Percentiles rank a stretch among this genome's conserved stretches.
Evolutionary conservation across 2,888 invertebrate genomes (phyloP).

Genomic region (Chorisops tibialis): DNA sequence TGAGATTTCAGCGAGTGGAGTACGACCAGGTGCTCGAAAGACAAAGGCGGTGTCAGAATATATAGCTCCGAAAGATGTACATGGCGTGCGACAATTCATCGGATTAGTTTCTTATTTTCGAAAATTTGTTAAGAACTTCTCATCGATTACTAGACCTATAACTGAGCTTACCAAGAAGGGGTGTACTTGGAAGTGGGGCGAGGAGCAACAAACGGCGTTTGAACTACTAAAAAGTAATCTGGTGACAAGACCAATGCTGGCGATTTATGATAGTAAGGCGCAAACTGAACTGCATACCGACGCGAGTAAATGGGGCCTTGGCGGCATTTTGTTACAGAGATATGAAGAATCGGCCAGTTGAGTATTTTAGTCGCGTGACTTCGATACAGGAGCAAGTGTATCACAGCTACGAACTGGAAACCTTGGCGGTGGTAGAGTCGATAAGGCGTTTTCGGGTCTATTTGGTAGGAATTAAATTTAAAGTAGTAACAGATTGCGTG

Average conservation of each 20-base stretch:
- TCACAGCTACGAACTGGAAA: slow-evolving; percentile 33
- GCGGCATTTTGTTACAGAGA: slow-evolving; percentile 36
- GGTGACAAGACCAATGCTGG: neutral
- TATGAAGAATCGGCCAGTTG: slow-evolving; percentile 33
- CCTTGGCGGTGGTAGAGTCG: slow-evolving; percentile 7
- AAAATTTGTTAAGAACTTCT: slow-evolving; percentile 36
- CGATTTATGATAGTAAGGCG: neutral
- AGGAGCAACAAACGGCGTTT: slow-evolving; percentile 37
- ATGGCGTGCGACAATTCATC: slow-evolving; percentile 38
- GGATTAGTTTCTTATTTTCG: slow-evolving; percentile 40
- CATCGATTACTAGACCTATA: slow-evolving; percentile 35
- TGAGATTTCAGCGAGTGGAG: too few relatives aligned
- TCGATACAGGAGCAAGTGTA: slow-evolving; percentile 38
- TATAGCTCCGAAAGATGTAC: slow-evolving; percentile 33
- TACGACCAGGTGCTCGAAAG: too few relatives aligned
- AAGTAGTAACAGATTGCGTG: slow-evolving; percentile 14
- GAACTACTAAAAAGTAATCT: neutral
- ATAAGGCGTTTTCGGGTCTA: neutral
- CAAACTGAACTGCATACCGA: slow-evolving; percentile 8
- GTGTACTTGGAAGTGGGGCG: slow-evolving; percentile 24
- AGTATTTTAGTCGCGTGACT: slow-evolving; percentile 39
- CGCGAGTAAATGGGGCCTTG: slow-evolving; percentile 32
- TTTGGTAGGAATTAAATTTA: slow-evolving; percentile 2
- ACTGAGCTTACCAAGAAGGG: slow-evolving; percentile 27
- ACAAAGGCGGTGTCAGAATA: slow-evolving; percentile 34